These are phyloP conservation scores for Todus mexicanus DNA, from an alignment of 2,797 vertebrate genomes.

Conservation along the genomic window DNA sequence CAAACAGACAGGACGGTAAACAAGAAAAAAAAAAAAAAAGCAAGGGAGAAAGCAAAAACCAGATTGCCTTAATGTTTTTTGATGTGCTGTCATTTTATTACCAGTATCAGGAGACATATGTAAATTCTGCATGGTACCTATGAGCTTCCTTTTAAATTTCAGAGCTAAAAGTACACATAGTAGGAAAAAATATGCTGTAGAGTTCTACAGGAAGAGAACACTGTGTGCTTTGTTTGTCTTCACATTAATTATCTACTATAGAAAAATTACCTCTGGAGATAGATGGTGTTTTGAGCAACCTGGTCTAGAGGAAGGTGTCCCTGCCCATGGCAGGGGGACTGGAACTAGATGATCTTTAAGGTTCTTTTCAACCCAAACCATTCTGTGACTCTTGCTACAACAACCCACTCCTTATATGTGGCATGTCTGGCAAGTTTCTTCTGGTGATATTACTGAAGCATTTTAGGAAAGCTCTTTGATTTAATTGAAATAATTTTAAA, in stretches of 20 bases:
- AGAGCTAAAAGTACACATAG: not conserved
- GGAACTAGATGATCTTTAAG: not conserved
- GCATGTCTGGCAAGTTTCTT: not conserved
- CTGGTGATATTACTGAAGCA: not conserved
- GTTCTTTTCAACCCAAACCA: not conserved
- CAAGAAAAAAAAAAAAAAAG: not conserved
- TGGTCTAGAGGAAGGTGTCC: not conserved
- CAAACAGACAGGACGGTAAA: slow-evolving; percentile 40
- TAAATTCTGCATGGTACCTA: slow-evolving; percentile 31
- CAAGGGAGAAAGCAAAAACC: slow-evolving; percentile 8
- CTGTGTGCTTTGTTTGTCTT: not conserved
- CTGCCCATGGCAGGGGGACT: not conserved
- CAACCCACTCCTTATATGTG: not conserved
- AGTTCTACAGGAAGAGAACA: not conserved
- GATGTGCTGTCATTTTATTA: slow-evolving; percentile 52
- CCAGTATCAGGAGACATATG: slow-evolving; percentile 27
- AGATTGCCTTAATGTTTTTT: slow-evolving; percentile 41
- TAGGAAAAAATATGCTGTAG: not conserved
- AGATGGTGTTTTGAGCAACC: not conserved
- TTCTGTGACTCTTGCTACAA: not conserved
- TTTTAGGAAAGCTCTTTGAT: not conserved
- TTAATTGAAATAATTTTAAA: not conserved
- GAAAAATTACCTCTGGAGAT: not conserved
- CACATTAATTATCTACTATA: not conserved
- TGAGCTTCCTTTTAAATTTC: slow-evolving; percentile 11